Evolutionary conservation across 2,888 invertebrate genomes (phyloP).

Genomic region (Latrodectus hesperus): DNA sequence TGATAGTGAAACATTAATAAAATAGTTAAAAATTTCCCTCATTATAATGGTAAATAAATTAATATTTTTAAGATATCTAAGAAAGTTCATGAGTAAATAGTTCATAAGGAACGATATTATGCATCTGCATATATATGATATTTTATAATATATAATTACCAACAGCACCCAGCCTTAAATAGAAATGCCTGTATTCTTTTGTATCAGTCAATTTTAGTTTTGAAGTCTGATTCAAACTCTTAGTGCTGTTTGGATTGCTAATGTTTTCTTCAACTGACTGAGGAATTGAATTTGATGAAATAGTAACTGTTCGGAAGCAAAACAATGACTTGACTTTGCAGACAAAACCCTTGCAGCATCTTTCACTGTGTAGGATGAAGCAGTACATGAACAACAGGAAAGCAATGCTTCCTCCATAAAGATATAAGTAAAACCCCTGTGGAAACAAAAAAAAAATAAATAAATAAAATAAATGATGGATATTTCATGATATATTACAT

Average conservation of each 20-base stretch:
- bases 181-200: conserved; percentile 90
- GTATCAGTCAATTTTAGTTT: conserved; percentile 24
- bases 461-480: too few relatives aligned
- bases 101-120: too few relatives aligned
- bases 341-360: background rate
- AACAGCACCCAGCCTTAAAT: conserved; percentile 93
- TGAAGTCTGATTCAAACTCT: conserved; percentile 8
- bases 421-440: conserved; percentile 90
- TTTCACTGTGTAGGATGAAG: conserved; percentile 71
- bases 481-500: too few relatives aligned
- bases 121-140: too few relatives aligned
- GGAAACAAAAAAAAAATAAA: too few relatives aligned
- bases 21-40: too few relatives aligned
- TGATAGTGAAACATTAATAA: too few relatives aligned
- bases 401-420: conserved; percentile 89
- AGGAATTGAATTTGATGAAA: conserved; percentile 7
- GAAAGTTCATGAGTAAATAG: too few relatives aligned
- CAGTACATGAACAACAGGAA: conserved; percentile 87
- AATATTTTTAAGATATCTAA: too few relatives aligned
- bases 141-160: conserved; percentile 77
- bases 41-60: too few relatives aligned
- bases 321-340: conserved; percentile 4
- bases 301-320: conserved; percentile 10
- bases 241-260: conserved; percentile 16
- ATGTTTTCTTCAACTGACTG: conserved; percentile 13